phyloP scores from a whole-genome alignment of 2,113 vertebrate species.

The human region DNA sequence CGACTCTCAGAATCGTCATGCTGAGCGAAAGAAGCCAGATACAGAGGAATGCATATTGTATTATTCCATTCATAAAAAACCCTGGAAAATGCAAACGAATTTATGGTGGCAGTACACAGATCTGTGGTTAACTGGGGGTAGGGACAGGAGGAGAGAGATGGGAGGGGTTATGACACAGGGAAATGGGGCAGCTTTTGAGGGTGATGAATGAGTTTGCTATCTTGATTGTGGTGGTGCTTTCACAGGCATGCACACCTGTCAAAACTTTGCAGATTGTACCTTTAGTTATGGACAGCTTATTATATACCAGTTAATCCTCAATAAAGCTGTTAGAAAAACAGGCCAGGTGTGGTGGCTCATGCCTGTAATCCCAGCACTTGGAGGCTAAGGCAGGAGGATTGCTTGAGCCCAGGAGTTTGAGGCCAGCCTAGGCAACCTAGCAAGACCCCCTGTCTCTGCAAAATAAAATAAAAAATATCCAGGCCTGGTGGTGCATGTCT shows the following conservation, averaged over 20 bases:
- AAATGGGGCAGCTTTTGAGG: background rate
- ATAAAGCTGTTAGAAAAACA: background rate
- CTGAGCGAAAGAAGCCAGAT: background rate
- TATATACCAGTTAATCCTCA: too few relatives aligned
- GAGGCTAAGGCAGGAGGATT: background rate
- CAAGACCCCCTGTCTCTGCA: background rate
- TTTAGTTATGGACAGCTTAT: too few relatives aligned
- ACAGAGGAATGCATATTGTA: background rate
- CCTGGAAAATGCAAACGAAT: background rate
- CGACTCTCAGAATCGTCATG: background rate
- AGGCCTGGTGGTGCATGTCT: background rate
- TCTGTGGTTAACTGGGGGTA: background rate
- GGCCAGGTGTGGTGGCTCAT: background rate
- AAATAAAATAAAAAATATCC: background rate
- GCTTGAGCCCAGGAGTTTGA: background rate
- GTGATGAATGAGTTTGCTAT: too few relatives aligned
- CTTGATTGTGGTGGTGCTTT: background rate
- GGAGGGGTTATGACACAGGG: background rate
- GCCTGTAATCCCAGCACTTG: background rate
- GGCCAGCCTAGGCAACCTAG: background rate
- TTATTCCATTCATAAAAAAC: background rate
- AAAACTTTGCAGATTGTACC: background rate
- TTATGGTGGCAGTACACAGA: background rate
- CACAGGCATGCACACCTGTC: background rate
- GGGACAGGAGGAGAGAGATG: background rate